Evolutionary conservation across 2,797 vertebrate species (phyloP), one percentile per base, ranked within the genome.

Genomic region (Enteromius fasciolatus): DNA sequence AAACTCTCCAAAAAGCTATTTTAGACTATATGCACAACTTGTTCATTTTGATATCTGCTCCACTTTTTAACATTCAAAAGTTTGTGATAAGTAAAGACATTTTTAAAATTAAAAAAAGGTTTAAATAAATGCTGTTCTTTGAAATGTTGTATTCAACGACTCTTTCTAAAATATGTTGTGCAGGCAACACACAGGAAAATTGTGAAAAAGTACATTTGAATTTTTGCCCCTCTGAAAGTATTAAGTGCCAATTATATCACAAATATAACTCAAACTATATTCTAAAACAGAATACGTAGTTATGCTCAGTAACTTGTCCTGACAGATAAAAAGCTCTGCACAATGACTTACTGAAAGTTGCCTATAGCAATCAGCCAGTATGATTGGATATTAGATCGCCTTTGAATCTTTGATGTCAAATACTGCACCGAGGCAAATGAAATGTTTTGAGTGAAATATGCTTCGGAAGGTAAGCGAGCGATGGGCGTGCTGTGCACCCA

Each of bases 361-460:
- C 48, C 48, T 74, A 73, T 52, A 54, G 70, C 28, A 54, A 11
- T 36, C 31, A 23, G 50, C 36, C 11, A 54, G 18, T 54, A 31
- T 54, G 31, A 74, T 54, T 52, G 11, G 11, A 54, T 54, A 54
- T 74, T 36, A 74, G 28, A 73, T 73, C 54, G 10, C 48, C 48
- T 73, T 74, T 36, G 31, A 54, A 74, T 36, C 20, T 54, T 54
- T 54, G 8, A 74, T 74, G 72, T 74, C 50, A 54, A 74, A 74
- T 74, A n/a, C 31, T n/a, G 50, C 31, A 36, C n/a, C n/a, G 28
- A 23, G 20, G 50, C 36, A 36, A 54, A 73, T 73, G 8, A n/a
- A 0, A 33, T 52, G 52, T 44, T 73, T 36, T 52, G 18, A 52
- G 28, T 54, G 70, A 10, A 33, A n/a, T 48, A 73, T 52, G 28